Base-by-base conservation (phyloP, 2,797 vertebrate genomes). In the Chrysocyon brachyurus region DNA sequence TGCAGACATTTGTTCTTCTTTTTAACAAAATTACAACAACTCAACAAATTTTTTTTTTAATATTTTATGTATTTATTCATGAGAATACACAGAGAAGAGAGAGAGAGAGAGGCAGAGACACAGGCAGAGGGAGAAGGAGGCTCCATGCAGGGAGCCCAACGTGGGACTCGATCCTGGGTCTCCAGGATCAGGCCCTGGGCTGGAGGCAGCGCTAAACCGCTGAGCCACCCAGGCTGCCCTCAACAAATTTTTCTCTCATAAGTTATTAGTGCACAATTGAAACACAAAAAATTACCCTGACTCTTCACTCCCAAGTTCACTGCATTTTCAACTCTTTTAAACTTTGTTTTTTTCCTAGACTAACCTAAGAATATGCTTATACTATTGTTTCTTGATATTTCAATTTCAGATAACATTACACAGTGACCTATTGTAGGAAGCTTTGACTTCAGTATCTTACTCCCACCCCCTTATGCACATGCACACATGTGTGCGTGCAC, bases 391-490 rank as follows among this genome's bases (percentile, higher is more conserved):
- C 49, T 66, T 17, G 11, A 4, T 2, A 66, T 66, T 63, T n/a
- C 31, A 24, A 0, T 52, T n/a, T 78, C 40, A 12, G 31, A 11
- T 21, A 9, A 68, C 1, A 5, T 17, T 73, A 6, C 5, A 12
- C n/a, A 5, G 49, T 36, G 59, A 31, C 83, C 28, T 83, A 2
- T 49, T 21, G 0, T 26, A 5, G 57, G 33, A 57, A 17, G 77
- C 36, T 73, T 46, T 33, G 82, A 68, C 49, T 49, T 26, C 33
- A 57, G 64, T 22, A 1, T 64, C 49, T 70, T 72, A 7, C 11
- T 40, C 49, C 31, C 56, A 28, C 0, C 8, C 3, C 0, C 0
- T 15, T 16, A 7, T 54, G 21, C 1, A 1, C 5, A 28, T 12
- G 31, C 4, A 0, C 57, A 31, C 19, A 11, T 49, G 40, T 12